Evolutionary conservation across 1,140 invertebrate species (phyloP), one percentile per base, ranked within the genome.

Genomic region (Bombus sylvicola): DNA sequence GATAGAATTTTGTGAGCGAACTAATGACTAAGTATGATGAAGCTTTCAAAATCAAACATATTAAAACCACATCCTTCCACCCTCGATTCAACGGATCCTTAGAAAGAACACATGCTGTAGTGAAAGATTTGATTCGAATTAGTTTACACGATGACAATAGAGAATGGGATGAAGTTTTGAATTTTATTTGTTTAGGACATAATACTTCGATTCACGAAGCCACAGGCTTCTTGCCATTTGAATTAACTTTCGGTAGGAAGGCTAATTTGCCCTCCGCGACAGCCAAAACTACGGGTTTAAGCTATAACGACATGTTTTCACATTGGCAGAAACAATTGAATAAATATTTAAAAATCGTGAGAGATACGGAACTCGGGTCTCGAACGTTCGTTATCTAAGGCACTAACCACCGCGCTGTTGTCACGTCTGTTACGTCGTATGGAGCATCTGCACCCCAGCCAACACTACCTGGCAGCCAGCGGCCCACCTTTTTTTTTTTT

Each of bases 261-360:
- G 18, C 31, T 4, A 79, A 68, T 5, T 3, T 79, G 2, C 41
- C 41, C 34, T 53, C 31, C 1, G 3, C 18, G 4, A 79, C 53
- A 1, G 5, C 62, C 12, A 1, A 3, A 47, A 37, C 9, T 15
- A 1, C 3, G 0, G 12, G 5, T 22, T 3, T 3, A 2, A 34
- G 22, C 0, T 39, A 69, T 10, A 25, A 31, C 25, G 9, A 79
- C 2, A 41, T 31, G 31, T 43, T 43, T 2, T 43, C 41, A 13
- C 12, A 34, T 25, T 47, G 76, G 10, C 25, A 68, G 34, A 47
- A 43, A 43, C 1, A 68, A 28, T 43, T 25, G 3, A 37, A 78
- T 3, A 10, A 3, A 62, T 25, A 76, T 22, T 43, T 43, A 43
- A 1, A 43, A 76, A 0, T 59, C 5, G 53, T 9, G 2, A 6